Conservation (phyloP, 2,888 invertebrate genomes). For the Dryadula phaetusa region DNA sequence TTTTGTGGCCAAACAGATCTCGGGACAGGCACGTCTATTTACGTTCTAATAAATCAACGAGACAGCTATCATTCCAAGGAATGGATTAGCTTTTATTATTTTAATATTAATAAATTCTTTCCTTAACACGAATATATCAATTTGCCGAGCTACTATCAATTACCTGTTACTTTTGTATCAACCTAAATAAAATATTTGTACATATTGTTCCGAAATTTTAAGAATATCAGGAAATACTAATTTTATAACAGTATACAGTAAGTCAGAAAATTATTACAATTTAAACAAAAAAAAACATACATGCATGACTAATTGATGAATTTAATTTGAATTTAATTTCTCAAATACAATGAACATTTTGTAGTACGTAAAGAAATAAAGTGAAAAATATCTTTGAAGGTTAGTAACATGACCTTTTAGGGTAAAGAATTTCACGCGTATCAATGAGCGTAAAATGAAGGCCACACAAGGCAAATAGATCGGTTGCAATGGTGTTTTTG, state of each 20-base stretch:
- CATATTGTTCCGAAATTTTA: no score
- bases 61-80: slow-evolving; percentile 61
- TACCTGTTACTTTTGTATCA: no score
- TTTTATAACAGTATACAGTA: no score
- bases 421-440: slow-evolving; percentile 56
- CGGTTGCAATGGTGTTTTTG: slow-evolving; percentile 72
- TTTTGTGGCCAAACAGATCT: slow-evolving; percentile 65
- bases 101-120: slow-evolving; percentile 28
- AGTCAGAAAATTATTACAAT: no score
- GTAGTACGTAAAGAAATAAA: not conserved
- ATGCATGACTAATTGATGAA: no score
- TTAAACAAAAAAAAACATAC: no score
- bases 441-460: slow-evolving; percentile 70
- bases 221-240: no score
- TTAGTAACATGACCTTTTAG: slow-evolving; percentile 27
- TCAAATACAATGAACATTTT: no score
- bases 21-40: slow-evolving; percentile 64
- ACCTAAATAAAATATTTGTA: no score
- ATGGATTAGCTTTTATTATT: slow-evolving; percentile 47
- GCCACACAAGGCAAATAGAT: slow-evolving; percentile 77
- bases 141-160: not conserved
- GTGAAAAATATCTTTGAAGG: slow-evolving; percentile 7
- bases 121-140: not conserved
- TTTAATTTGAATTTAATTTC: no score
- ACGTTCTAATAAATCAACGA: slow-evolving; percentile 73